Evolutionary conservation across 2,797 vertebrate genomes (phyloP), one percentile per base, ranked within the genome.

Genomic region (Saxicola maurus): DNA sequence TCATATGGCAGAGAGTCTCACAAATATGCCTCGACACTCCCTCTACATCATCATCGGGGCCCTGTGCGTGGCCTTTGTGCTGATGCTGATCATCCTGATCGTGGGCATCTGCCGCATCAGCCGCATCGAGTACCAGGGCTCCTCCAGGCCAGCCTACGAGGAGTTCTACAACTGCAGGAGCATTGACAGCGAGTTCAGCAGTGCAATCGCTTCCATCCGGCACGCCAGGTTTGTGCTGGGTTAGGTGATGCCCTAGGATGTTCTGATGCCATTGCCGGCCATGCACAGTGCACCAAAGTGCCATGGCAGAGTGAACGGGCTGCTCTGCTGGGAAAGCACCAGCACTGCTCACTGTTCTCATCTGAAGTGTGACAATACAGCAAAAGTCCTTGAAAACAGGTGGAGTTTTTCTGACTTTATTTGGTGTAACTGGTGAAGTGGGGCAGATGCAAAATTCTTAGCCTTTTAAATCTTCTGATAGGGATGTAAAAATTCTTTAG

Each of bases 61-160:
- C 2, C 98, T 99, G 91, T 99, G 99, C 0, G 99, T 99, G 31
- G 99, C 99, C 28, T 99, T 99, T n/a, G 97, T 99, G 60, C 98
- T 99, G 80, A 99, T 99, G 99, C 97, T 99, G 69, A 99, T 99
- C 97, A 99, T 99, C 94, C 98, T 99, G 46, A 99, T 99, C 3
- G 99, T 99, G 95, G 99, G 99, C 5, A 99, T 99, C 95, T 99
- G 99, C 80, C 98, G 99, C 95, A 99, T 99, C 97, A 99, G 99
- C 96, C 99, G 99, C 91, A 99, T 99, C 3, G 99, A 99, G 95
- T 99, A 99, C 97, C 99, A 99, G 97, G 99, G 99, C 88, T 99
- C 99, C 1, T 98, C 99, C 23, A 96, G 99, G 79, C 99, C 99
- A 2, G 98, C 99, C 94, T 99, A 99, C 15, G 99, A 99, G 91